A percentile compares a stretch with the other conserved stretches of the same genome.
phyloP scores from a whole-genome alignment of 2,888 invertebrate genomes.

The Ophion ellenae region DNA sequence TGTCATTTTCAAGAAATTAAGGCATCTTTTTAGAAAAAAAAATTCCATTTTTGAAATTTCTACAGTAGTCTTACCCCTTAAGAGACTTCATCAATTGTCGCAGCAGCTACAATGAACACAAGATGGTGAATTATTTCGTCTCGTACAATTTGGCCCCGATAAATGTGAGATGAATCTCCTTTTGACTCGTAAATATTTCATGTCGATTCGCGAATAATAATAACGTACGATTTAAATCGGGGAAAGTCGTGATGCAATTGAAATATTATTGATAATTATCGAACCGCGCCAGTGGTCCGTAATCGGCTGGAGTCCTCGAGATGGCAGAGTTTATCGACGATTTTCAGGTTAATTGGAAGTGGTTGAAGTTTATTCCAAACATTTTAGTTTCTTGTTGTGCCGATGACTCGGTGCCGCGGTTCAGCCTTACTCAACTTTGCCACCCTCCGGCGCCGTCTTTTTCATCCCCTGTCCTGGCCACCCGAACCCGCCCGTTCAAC shows the following conservation, averaged over 20 bases:
- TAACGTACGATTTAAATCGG: neutral
- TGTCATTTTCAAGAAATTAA: too few relatives aligned
- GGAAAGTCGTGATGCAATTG: constrained; percentile 29
- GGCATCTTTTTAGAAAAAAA: too few relatives aligned
- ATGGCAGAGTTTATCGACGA: constrained; percentile 67
- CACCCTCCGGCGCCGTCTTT: constrained; percentile 27
- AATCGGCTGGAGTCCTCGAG: constrained; percentile 68
- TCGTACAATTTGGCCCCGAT: neutral
- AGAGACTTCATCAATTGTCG: too few relatives aligned
- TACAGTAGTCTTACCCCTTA: too few relatives aligned
- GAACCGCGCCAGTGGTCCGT: constrained; percentile 50
- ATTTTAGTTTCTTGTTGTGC: constrained; percentile 44
- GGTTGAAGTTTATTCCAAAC: constrained; percentile 69
- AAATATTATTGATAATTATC: constrained; percentile 63
- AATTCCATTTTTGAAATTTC: too few relatives aligned
- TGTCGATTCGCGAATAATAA: constrained; percentile 4
- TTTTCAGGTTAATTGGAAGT: constrained; percentile 75
- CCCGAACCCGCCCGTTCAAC: neutral
- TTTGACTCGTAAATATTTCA: constrained; percentile 16
- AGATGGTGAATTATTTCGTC: too few relatives aligned
- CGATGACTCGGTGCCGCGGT: constrained; percentile 46
- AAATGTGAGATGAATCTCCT: neutral
- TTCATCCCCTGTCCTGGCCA: neutral
- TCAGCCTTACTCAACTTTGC: constrained; percentile 27
- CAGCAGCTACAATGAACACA: too few relatives aligned